Conservation (phyloP, 2,113 vertebrate species). For the Macquaria ambigua region DNA sequence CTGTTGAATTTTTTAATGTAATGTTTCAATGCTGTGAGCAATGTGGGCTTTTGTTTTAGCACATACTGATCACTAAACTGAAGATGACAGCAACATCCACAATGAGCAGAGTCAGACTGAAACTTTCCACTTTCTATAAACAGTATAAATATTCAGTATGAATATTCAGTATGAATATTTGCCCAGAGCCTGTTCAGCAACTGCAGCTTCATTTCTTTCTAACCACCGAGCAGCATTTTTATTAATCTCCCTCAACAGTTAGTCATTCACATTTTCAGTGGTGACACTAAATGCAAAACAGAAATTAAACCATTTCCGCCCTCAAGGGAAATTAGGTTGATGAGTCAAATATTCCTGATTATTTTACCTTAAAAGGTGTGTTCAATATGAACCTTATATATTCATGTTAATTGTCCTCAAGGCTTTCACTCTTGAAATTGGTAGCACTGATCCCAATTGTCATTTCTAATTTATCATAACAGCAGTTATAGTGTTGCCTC, state of each 20-base stretch:
- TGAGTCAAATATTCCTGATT: not conserved
- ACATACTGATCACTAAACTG: too few species aligned
- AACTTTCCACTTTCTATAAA: too few species aligned
- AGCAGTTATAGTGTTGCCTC: not conserved
- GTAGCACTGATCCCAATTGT: not conserved
- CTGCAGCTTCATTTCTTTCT: too few species aligned
- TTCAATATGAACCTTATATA: not conserved
- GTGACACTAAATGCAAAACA: not conserved
- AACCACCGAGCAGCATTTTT: too few species aligned
- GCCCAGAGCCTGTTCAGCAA: too few species aligned
- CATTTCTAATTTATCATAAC: not conserved
- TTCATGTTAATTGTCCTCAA: not conserved
- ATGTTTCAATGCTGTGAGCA: too few species aligned
- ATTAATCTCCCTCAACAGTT: too few species aligned
- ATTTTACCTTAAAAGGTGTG: not conserved
- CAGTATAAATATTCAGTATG: too few species aligned
- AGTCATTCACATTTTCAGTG: too few species aligned
- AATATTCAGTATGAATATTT: too few species aligned
- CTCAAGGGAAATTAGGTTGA: not conserved
- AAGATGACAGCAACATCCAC: too few species aligned
- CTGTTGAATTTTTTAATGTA: not conserved
- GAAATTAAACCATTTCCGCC: not conserved
- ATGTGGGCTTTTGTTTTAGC: not conserved
- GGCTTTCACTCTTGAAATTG: not conserved
- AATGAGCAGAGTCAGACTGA: too few species aligned